Evolutionary conservation across 2,888 invertebrate genomes (phyloP).

Genomic region (Uloborus plumipes): DNA sequence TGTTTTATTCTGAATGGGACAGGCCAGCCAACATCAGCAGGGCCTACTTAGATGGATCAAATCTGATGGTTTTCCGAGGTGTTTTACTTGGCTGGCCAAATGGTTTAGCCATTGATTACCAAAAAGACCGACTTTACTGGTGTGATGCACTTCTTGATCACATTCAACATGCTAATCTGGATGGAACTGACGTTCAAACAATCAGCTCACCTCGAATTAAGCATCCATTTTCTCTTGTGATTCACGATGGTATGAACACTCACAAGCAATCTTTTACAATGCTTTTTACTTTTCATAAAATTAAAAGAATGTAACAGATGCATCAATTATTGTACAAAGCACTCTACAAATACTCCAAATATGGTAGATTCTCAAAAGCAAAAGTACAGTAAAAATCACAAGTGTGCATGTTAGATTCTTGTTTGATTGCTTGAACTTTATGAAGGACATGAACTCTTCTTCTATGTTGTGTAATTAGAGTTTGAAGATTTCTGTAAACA

Average conservation of each 20-base stretch:
- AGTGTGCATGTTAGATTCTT: too few relatives aligned
- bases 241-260: constrained; percentile 74
- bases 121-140: constrained; percentile 92
- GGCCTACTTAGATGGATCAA: constrained; percentile 90
- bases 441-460: too few relatives aligned
- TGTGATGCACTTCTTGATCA: constrained; percentile 96
- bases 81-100: constrained; percentile 97
- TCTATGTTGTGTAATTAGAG: too few relatives aligned
- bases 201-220: constrained; percentile 87
- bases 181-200: constrained; percentile 91
- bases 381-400: too few relatives aligned
- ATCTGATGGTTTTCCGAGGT: constrained; percentile 87
- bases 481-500: too few relatives aligned
- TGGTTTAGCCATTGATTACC: constrained; percentile 92
- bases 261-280: too few relatives aligned
- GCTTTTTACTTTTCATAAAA: too few relatives aligned
- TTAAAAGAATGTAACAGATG: too few relatives aligned
- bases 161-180: constrained; percentile 91
- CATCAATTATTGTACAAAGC: too few relatives aligned
- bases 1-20: constrained; percentile 97
- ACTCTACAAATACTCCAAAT: too few relatives aligned
- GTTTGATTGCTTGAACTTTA: too few relatives aligned
- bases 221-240: constrained; percentile 93
- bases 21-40: constrained; percentile 96
- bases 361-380: too few relatives aligned